A percentile compares a stretch with the other conserved stretches of the same genome.
phyloP scores from a whole-genome alignment of 2,888 invertebrate genomes.

The Oxystoma pomonae region DNA sequence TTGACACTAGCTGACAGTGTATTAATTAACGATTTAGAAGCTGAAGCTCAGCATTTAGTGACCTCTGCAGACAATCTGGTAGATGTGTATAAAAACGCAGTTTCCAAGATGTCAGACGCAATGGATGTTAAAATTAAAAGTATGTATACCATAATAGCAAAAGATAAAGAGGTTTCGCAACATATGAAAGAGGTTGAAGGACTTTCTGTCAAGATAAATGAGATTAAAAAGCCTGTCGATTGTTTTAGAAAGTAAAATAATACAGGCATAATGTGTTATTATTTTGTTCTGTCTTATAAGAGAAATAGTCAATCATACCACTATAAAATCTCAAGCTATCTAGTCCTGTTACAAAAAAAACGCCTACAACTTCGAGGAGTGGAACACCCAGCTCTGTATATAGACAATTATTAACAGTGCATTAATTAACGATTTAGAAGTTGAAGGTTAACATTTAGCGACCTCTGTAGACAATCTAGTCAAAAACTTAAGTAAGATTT shows the following conservation, averaged over 20 bases:
- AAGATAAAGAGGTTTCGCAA: slow-evolving; percentile 91
- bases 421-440: slow-evolving; percentile 83
- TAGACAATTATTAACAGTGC: slow-evolving; percentile 76
- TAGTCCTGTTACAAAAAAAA: slow-evolving; percentile 71
- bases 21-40: slow-evolving; percentile 83
- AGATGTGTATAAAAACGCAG: slow-evolving; percentile 89
- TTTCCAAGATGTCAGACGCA: slow-evolving; percentile 89
- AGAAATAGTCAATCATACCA: too few relatives aligned
- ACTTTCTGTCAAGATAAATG: slow-evolving; percentile 75
- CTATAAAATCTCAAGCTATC: slow-evolving; percentile 78
- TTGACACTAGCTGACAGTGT: slow-evolving; percentile 84
- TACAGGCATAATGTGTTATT: slow-evolving; percentile 46
- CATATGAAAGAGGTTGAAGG: slow-evolving; percentile 86
- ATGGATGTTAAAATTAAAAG: slow-evolving; percentile 92
- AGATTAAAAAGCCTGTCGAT: slow-evolving; percentile 64
- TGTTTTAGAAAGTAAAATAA: slow-evolving; percentile 63
- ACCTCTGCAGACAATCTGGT: slow-evolving; percentile 87
- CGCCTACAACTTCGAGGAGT: slow-evolving; percentile 56
- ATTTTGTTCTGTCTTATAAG: too few relatives aligned
- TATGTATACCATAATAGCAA: slow-evolving; percentile 96
- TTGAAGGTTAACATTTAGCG: too few relatives aligned
- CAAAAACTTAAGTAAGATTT: too few relatives aligned
- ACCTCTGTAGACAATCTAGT: too few relatives aligned
- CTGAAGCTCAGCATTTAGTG: slow-evolving; percentile 85
- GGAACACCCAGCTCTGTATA: slow-evolving; percentile 62